phyloP scores from a whole-genome alignment of 2,113 vertebrate species.

The Hippocampus zosterae region DNA sequence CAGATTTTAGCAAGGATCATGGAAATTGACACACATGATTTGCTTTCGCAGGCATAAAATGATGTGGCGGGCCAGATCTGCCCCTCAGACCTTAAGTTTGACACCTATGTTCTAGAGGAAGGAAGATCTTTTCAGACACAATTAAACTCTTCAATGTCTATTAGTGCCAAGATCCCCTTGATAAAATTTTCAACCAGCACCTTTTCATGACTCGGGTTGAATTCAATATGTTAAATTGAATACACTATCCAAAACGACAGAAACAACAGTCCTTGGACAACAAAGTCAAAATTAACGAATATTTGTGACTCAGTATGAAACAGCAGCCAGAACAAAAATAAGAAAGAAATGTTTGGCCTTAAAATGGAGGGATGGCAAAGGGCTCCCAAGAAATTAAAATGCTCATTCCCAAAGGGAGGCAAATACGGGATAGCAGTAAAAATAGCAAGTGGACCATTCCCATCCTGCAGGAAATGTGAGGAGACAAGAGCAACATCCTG shows the following conservation, averaged over 20 bases:
- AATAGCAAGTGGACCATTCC: conserved; percentile 28
- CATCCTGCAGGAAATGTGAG: conserved; percentile 20
- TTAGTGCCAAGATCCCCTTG: too few species aligned
- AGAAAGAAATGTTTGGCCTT: conserved; percentile 30
- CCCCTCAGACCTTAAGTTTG: too few species aligned
- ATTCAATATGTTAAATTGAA: conserved; percentile 9
- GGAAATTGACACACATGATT: too few species aligned
- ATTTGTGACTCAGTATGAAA: conserved; percentile 23
- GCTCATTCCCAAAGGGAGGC: conserved; percentile 20
- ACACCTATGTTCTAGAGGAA: too few species aligned
- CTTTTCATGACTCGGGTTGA: too few species aligned
- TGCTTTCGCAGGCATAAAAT: too few species aligned
- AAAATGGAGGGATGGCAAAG: conserved; percentile 15
- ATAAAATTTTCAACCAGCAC: too few species aligned
- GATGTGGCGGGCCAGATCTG: too few species aligned
- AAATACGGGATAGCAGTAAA: conserved; percentile 23
- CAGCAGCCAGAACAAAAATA: conserved; percentile 12
- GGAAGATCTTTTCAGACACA: too few species aligned
- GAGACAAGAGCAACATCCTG: conserved; percentile 33
- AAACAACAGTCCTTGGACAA: neutral
- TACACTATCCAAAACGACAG: neutral
- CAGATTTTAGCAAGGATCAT: too few species aligned
- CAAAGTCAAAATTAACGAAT: conserved; percentile 2
- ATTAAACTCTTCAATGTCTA: too few species aligned
- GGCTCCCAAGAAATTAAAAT: conserved; percentile 25